These are phyloP conservation scores for Gallinago stenura DNA, from an alignment of 2,797 vertebrate species.

Conservation along the genomic window DNA sequence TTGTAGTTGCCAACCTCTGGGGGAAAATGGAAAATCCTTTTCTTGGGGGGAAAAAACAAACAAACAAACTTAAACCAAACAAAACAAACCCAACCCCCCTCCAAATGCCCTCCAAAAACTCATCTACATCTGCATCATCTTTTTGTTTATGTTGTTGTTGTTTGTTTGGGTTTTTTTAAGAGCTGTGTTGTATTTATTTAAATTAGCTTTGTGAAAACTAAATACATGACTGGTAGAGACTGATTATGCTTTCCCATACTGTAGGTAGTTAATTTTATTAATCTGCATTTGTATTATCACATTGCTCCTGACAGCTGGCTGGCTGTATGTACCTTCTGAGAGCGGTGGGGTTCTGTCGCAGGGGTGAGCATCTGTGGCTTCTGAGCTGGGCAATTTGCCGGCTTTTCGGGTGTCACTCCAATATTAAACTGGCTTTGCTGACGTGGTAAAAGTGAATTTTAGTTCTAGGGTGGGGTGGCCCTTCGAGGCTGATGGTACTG, in stretches of 20 bases:
- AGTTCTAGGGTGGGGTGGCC: neutral
- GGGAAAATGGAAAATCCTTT: neutral
- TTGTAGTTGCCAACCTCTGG: neutral
- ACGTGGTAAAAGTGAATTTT: neutral
- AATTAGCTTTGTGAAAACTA: neutral
- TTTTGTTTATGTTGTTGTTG: neutral
- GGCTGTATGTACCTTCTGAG: neutral
- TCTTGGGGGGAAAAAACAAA: neutral
- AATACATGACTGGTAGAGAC: neutral
- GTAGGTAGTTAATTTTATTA: neutral
- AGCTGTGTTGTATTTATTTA: neutral
- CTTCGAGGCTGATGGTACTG: neutral
- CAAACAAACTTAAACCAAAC: neutral
- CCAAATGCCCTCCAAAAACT: too few species aligned
- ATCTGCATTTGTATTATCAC: neutral
- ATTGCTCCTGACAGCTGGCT: neutral
- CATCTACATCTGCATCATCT: neutral
- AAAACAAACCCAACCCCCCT: neutral
- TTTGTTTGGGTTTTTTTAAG: neutral
- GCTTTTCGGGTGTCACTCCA: neutral
- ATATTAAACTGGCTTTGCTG: neutral
- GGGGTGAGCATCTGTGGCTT: accelerated
- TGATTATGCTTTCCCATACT: neutral
- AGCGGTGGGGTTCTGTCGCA: accelerated
- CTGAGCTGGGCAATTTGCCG: neutral